phyloP scores from a whole-genome alignment of 2,797 vertebrate species.

The Simalia tracyae region DNA sequence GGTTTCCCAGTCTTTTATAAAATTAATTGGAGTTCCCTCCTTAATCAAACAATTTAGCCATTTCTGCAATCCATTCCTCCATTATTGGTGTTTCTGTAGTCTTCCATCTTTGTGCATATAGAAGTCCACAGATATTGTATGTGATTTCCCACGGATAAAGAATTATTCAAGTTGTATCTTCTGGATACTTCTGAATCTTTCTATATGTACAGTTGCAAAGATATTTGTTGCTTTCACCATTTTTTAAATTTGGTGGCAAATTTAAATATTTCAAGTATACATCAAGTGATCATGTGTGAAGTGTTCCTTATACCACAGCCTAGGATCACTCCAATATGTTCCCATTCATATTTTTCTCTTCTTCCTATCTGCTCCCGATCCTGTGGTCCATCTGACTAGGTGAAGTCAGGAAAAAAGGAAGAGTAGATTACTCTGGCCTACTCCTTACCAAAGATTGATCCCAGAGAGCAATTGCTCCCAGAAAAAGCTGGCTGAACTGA shows the following conservation, averaged over 20 bases:
- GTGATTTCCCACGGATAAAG: background rate
- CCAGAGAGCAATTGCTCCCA: background rate
- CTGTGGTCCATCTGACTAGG: background rate
- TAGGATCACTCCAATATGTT: background rate
- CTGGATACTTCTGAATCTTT: background rate
- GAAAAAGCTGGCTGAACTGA: no score
- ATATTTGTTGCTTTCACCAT: background rate
- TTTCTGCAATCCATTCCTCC: background rate
- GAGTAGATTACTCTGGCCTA: background rate
- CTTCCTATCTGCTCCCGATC: background rate
- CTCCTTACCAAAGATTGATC: background rate
- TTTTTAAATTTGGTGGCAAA: background rate
- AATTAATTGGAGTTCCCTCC: background rate
- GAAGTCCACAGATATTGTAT: background rate
- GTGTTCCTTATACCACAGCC: background rate
- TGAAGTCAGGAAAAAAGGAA: background rate
- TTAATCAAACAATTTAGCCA: background rate
- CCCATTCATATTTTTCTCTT: background rate
- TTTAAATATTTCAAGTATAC: background rate
- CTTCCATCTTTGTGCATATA: background rate
- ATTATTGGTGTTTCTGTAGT: background rate
- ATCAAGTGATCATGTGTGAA: background rate
- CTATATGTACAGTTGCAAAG: background rate
- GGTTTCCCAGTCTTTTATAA: background rate
- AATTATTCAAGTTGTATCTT: background rate